Evolutionary conservation across 2,888 invertebrate genomes (phyloP).

Genomic region (Heteromyza rotundicornis): DNA sequence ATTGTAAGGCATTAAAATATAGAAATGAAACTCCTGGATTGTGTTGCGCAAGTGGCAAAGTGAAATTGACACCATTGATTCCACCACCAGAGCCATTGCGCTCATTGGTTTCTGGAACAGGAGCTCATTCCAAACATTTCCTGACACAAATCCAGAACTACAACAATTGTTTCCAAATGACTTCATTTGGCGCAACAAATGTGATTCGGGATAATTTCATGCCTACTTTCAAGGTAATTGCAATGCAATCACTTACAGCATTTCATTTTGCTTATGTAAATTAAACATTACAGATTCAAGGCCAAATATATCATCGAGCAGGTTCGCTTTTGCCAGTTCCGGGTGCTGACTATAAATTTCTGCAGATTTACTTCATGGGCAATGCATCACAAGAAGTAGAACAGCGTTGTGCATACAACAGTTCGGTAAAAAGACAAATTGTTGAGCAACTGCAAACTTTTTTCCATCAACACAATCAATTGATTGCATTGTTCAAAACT

Average conservation of each 20-base stretch:
- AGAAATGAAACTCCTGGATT: background rate
- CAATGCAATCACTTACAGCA: background rate
- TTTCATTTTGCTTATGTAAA: background rate
- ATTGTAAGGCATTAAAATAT: conserved; percentile 12
- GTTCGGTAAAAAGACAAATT: conserved; percentile 21
- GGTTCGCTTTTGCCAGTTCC: conserved; percentile 17
- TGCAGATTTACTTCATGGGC: conserved; percentile 34
- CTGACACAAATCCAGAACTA: background rate
- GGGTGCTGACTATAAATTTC: conserved; percentile 11
- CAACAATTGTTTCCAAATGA: background rate
- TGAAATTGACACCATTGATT: background rate
- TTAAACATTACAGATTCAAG: conserved; percentile 15
- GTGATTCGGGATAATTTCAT: background rate
- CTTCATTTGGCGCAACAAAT: conserved; percentile 1
- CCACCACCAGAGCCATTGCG: background rate
- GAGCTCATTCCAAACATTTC: background rate
- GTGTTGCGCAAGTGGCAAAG: background rate
- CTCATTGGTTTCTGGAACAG: background rate
- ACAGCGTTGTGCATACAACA: conserved; percentile 27
- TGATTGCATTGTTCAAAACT: conserved; percentile 44
- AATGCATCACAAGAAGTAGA: conserved; percentile 34
- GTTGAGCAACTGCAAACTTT: conserved; percentile 18
- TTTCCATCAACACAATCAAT: conserved; percentile 41
- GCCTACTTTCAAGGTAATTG: conserved; percentile 8
- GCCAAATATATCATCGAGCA: conserved; percentile 18